These are phyloP conservation scores for Agrochola lychnidis DNA, from an alignment of 2,888 invertebrate species.

Conservation along the genomic window DNA sequence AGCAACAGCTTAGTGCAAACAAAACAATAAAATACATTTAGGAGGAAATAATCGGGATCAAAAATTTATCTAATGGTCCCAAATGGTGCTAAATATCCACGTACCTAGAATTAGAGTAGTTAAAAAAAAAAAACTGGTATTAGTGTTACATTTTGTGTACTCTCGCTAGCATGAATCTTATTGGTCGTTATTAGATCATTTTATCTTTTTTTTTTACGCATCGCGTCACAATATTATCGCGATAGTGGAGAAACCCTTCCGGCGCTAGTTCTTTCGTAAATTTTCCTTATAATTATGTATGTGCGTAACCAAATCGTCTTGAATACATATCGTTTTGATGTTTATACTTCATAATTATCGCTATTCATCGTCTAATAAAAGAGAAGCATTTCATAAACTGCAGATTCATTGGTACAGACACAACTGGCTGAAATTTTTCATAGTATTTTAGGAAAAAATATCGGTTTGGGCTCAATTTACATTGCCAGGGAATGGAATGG, in stretches of 20 bases:
- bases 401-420: no score
- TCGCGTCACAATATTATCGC: not conserved
- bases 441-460: not conserved
- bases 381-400: not conserved
- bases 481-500: no score
- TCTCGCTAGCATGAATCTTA: not conserved
- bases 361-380: not conserved
- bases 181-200: not conserved
- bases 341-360: not conserved
- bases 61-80: not conserved
- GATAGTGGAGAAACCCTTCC: constrained; percentile 2
- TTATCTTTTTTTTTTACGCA: constrained; percentile 1
- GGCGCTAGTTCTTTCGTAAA: not conserved
- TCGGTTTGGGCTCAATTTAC: no score
- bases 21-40: not conserved
- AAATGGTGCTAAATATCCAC: not conserved
- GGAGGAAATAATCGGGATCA: not conserved
- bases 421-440: not conserved
- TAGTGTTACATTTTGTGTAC: not conserved
- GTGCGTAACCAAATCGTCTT: not conserved
- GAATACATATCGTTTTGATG: not conserved
- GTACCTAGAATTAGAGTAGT: no score
- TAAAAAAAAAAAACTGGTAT: not conserved
- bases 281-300: constrained; percentile 1
- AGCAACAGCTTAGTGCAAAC: not conserved